phyloP scores from a whole-genome alignment of 2,113 vertebrate species.

The Gymnarchus niloticus region DNA sequence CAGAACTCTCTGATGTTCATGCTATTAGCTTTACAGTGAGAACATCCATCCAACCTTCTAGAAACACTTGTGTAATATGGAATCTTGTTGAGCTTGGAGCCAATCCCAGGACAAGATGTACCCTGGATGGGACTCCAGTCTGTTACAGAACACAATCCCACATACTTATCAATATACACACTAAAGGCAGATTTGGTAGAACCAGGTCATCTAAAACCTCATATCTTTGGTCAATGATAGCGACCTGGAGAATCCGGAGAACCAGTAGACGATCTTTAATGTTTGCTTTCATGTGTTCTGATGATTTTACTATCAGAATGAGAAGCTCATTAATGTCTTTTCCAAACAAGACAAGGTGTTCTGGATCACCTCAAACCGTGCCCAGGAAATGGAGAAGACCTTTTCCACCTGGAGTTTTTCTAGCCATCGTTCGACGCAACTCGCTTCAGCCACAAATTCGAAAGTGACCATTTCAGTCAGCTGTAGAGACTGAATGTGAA shows the following conservation, averaged over 20 bases:
- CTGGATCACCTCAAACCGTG: no score
- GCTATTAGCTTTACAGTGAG: no score
- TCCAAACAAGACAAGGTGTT: no score
- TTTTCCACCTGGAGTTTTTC: background rate
- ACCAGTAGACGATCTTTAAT: background rate
- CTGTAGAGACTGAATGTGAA: background rate
- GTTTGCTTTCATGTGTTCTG: background rate
- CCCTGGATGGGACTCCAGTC: no score
- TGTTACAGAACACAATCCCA: constrained; percentile 26
- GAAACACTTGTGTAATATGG: no score
- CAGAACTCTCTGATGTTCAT: no score
- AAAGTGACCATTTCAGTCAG: background rate
- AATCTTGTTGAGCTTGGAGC: no score
- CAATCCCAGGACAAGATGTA: no score
- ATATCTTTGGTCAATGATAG: background rate
- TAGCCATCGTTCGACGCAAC: background rate
- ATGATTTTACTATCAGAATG: background rate
- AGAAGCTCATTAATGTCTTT: no score
- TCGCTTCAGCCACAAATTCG: background rate
- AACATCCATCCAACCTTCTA: no score
- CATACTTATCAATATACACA: no score
- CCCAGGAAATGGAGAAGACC: no score
- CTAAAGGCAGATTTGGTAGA: background rate
- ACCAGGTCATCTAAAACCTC: background rate
- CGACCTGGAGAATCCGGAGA: background rate